Evolutionary conservation across 2,797 vertebrate species (phyloP).

Genomic region (Halcyon chelicuti): DNA sequence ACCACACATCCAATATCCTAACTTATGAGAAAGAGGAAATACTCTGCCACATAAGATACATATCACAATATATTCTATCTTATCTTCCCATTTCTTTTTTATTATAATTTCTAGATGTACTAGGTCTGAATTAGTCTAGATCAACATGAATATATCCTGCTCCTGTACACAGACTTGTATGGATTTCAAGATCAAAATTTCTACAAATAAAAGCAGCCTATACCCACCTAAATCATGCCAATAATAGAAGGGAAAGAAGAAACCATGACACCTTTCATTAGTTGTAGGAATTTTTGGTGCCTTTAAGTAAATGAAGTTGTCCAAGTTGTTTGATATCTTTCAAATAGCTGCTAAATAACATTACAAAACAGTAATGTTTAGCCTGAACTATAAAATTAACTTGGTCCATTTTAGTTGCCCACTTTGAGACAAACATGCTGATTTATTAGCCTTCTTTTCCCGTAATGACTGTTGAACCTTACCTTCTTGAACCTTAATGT

Average conservation of each 20-base stretch:
- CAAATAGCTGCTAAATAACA: neutral
- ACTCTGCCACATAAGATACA: neutral
- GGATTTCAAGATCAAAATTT: neutral
- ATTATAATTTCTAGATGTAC: neutral
- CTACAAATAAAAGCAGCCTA: neutral
- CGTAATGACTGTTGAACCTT: neutral
- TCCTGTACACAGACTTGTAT: neutral
- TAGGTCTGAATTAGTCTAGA: neutral
- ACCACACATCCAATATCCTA: neutral
- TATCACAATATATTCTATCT: neutral
- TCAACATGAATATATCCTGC: neutral
- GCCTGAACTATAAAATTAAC: neutral
- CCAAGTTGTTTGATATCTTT: neutral
- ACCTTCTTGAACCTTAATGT: neutral
- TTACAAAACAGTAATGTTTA: neutral
- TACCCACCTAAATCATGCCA: neutral
- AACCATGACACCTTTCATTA: neutral
- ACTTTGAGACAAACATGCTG: neutral
- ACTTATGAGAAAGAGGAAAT: neutral
- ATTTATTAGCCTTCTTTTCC: neutral
- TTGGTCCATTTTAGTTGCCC: neutral
- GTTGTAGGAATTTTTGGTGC: neutral
- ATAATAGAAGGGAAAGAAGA: neutral
- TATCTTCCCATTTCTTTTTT: neutral
- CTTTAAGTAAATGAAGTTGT: neutral